Conservation (phyloP, 2,113 vertebrate species). For the Sylvilagus bachmani region DNA sequence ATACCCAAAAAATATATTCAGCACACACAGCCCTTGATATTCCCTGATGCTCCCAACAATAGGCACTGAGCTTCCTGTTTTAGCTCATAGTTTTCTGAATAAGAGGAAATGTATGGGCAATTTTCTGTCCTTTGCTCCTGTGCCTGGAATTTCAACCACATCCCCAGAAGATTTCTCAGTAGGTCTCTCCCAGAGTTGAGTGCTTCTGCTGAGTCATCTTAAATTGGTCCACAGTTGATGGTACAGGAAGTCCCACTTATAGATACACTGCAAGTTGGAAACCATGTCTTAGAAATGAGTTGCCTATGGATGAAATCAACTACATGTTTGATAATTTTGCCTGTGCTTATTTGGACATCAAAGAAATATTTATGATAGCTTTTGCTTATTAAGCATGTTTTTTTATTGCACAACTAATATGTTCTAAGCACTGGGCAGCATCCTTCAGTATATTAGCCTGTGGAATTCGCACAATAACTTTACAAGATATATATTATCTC, state of each 20-base stretch:
- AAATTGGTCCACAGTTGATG: neutral
- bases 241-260: neutral
- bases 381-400: neutral
- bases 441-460: neutral
- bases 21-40: conserved; percentile 56
- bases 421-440: neutral
- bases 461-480: neutral
- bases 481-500: neutral
- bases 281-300: neutral
- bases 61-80: conserved; percentile 57
- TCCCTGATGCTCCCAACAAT: conserved; percentile 61
- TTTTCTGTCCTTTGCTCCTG: conserved; percentile 60
- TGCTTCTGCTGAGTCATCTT: neutral
- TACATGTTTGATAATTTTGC: neutral
- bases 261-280: neutral
- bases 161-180: conserved; percentile 14
- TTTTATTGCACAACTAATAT: neutral
- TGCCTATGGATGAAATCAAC: neutral
- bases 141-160: conserved; percentile 68
- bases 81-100: conserved; percentile 71
- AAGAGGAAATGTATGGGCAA: conserved; percentile 66
- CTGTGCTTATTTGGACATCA: conserved; percentile 27
- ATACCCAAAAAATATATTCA: conserved; percentile 63
- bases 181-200: neutral
- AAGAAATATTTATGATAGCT: neutral